A percentile compares a stretch with the other conserved stretches of the same genome.
These are phyloP conservation scores for Actias luna DNA, from an alignment of 2,888 invertebrate genomes.

Conservation along the genomic window DNA sequence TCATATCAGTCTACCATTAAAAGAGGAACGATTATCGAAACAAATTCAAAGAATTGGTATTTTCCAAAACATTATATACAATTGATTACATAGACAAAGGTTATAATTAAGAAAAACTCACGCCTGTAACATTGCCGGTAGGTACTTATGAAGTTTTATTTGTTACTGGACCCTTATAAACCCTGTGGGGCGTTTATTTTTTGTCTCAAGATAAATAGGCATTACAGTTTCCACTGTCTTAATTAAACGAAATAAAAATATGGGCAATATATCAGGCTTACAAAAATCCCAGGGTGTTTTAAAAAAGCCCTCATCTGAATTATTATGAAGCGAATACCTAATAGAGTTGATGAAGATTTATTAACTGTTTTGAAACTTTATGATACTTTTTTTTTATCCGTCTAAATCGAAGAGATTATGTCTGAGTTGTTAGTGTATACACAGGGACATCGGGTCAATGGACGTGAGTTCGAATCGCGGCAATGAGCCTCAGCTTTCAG, in stretches of 20 bases:
- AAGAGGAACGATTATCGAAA: too few species aligned
- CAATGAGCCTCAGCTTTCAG: too few species aligned
- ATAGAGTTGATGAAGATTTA: slow-evolving; percentile 2
- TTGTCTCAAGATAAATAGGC: not conserved
- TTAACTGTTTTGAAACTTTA: not conserved
- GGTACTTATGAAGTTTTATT: not conserved
- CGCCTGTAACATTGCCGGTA: not conserved
- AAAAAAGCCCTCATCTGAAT: not conserved
- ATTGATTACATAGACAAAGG: too few species aligned
- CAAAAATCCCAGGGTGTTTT: not conserved
- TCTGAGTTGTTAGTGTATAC: too few species aligned
- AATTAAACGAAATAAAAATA: slow-evolving; percentile 7
- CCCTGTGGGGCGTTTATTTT: not conserved
- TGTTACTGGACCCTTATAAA: not conserved
- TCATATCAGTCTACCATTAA: too few species aligned
- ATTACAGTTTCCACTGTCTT: not conserved
- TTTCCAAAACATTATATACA: too few species aligned
- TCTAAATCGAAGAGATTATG: too few species aligned
- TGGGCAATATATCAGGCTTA: slow-evolving; percentile 6
- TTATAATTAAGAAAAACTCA: not conserved
- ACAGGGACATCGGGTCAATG: too few species aligned
- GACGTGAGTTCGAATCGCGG: too few species aligned
- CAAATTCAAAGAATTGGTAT: too few species aligned
- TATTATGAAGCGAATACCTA: slow-evolving; percentile 3
- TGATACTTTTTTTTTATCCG: too few species aligned